Evolutionary conservation across 2,797 vertebrate species (phyloP).

Genomic region (Peromyscus nudipes): DNA sequence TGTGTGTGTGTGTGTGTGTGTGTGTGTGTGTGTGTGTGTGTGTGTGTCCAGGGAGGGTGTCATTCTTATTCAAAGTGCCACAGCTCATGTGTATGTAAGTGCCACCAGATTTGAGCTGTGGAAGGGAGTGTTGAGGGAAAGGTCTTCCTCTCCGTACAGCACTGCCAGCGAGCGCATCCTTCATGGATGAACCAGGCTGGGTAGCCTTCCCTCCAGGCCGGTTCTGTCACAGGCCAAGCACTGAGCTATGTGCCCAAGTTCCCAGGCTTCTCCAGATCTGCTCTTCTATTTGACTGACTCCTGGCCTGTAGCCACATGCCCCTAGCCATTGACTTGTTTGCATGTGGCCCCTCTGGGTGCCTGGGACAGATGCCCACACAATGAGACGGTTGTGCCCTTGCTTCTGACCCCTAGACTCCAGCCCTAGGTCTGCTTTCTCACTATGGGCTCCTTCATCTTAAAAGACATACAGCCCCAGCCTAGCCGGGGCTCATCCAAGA

Average conservation of each 20-base stretch:
- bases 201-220: background rate
- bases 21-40: no score
- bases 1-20: background rate
- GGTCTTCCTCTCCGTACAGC: background rate
- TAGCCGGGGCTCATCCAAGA: background rate
- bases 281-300: background rate
- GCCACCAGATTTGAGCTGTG: background rate
- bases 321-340: background rate
- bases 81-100: background rate
- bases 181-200: fast-evolving
- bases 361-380: background rate
- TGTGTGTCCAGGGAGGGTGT: no score
- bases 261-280: background rate
- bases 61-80: background rate
- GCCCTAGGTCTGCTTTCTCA: background rate
- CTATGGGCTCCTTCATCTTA: slow-evolving; percentile 68
- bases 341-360: background rate
- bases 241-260: background rate
- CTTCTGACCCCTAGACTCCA: background rate
- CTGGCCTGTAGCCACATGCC: background rate
- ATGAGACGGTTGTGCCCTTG: background rate
- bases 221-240: background rate
- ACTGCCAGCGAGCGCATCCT: background rate
- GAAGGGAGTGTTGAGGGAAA: fast-evolving
- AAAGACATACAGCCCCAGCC: background rate